Evolutionary conservation across 1,140 invertebrate species (phyloP).

Genomic region (Caenorhabditis latens): DNA sequence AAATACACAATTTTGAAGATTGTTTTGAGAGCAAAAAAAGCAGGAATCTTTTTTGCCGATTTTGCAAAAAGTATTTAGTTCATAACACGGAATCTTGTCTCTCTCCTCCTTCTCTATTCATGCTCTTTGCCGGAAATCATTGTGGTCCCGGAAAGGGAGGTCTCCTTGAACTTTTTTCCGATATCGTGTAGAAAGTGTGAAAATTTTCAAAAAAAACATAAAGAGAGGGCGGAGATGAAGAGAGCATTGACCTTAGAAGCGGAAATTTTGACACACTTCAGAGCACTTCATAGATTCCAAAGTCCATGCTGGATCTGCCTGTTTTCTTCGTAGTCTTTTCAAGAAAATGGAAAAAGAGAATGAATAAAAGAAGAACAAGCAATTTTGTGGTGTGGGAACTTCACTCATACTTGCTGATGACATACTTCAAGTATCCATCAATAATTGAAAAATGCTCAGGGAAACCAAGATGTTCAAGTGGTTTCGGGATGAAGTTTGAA

Average conservation of each 20-base stretch:
- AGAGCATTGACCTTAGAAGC: slow-evolving; percentile 44
- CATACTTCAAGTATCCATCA: slow-evolving; percentile 47
- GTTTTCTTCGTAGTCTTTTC: slow-evolving; percentile 11
- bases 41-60: neutral
- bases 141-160: slow-evolving; percentile 3
- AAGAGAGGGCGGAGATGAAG: neutral
- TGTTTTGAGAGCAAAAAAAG: slow-evolving; percentile 10
- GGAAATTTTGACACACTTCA: slow-evolving; percentile 41
- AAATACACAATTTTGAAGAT: neutral
- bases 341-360: neutral
- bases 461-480: slow-evolving; percentile 49
- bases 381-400: slow-evolving; percentile 55
- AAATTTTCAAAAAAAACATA: neutral
- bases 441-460: slow-evolving; percentile 47
- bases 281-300: slow-evolving; percentile 27
- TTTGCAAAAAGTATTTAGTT: neutral
- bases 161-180: slow-evolving; percentile 28
- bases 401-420: slow-evolving; percentile 41
- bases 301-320: slow-evolving; percentile 29
- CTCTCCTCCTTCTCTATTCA: neutral
- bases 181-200: slow-evolving; percentile 29
- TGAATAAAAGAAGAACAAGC: slow-evolving; percentile 51
- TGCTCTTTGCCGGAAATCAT: slow-evolving; percentile 29
- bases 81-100: neutral
- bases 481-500: neutral